phyloP scores from a whole-genome alignment of 2,797 vertebrate genomes.

The Stomatorhinus walkeri region DNA sequence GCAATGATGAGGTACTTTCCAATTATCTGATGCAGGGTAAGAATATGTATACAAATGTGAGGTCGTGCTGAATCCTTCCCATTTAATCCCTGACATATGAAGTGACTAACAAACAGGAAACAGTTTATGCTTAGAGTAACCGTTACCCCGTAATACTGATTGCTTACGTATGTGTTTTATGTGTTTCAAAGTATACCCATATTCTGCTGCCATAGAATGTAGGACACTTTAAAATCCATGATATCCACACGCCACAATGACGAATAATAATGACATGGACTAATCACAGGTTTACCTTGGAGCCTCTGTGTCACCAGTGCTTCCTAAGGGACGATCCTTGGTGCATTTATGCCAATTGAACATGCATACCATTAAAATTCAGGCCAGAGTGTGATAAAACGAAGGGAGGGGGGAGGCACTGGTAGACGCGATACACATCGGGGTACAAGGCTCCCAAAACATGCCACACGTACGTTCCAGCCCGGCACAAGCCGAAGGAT shows the following conservation, averaged over 20 bases:
- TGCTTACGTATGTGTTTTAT: neutral
- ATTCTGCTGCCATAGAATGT: neutral
- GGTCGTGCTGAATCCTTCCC: neutral
- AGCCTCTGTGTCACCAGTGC: neutral
- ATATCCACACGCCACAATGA: neutral
- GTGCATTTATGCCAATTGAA: neutral
- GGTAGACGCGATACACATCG: neutral
- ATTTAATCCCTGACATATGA: neutral
- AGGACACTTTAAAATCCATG: neutral
- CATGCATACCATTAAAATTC: neutral
- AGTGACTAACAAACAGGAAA: neutral
- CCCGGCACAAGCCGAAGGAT: conserved; percentile 31
- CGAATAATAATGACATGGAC: neutral
- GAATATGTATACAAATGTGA: neutral
- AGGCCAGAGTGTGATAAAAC: neutral
- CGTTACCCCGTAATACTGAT: neutral
- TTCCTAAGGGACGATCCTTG: neutral
- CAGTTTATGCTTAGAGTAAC: neutral
- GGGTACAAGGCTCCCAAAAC: neutral
- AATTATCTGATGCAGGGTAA: neutral
- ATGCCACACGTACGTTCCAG: conserved; percentile 17
- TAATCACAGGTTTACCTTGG: neutral
- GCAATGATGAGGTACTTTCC: neutral
- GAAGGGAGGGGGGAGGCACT: neutral
- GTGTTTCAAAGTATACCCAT: neutral